These are phyloP conservation scores for Cephus sareptanus DNA, from an alignment of 2,888 invertebrate species.

Conservation along the genomic window DNA sequence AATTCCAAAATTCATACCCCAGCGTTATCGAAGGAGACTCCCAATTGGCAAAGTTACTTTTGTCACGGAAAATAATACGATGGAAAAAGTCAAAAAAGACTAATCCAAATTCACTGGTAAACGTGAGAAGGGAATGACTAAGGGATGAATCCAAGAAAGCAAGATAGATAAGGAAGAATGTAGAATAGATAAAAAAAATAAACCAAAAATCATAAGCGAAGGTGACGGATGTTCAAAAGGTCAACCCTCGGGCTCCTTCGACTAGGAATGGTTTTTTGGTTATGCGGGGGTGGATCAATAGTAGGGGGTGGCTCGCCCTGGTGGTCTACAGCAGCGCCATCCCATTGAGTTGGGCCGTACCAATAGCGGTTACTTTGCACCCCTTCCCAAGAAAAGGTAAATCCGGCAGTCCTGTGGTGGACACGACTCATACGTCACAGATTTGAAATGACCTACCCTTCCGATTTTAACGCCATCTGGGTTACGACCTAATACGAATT, in stretches of 20 bases:
- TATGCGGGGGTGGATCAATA: conserved; percentile 45
- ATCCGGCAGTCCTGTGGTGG: background rate
- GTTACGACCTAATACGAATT: background rate
- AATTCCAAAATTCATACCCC: no score
- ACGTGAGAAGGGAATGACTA: no score
- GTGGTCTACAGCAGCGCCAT: conserved; percentile 42
- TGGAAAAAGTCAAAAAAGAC: no score
- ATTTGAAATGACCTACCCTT: background rate
- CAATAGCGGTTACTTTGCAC: conserved; percentile 39
- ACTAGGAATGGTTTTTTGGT: conserved; percentile 23
- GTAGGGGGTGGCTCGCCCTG: conserved; percentile 33
- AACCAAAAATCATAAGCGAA: background rate
- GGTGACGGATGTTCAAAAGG: background rate
- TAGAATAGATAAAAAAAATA: background rate
- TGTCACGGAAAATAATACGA: no score
- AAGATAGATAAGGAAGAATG: background rate
- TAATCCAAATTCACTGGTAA: no score
- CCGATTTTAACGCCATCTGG: background rate
- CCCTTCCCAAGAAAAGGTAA: background rate
- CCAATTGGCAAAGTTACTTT: no score
- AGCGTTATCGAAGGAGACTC: no score
- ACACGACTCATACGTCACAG: background rate
- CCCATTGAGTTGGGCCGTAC: conserved; percentile 35
- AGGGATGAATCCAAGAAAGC: background rate
- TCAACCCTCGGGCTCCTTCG: conserved; percentile 19